Evolutionary conservation across 2,797 vertebrate genomes (phyloP), one percentile per base, ranked within the genome.

Genomic region (Emys orbicularis): DNA sequence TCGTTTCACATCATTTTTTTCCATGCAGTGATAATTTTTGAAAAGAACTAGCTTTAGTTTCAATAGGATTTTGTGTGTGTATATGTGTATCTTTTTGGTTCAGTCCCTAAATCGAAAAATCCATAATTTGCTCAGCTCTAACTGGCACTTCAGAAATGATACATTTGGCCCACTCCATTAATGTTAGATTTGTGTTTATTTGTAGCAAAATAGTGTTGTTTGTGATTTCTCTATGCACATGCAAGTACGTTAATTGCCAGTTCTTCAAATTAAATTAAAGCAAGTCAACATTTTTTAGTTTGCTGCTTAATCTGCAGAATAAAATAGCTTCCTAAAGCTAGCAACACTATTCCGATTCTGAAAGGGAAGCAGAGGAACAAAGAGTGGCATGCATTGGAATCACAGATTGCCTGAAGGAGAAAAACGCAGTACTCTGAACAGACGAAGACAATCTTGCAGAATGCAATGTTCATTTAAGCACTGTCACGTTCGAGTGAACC

Each of bases 191-290:
- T 87, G 81, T 88, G 8, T 4, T 74, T 80, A 27, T 74, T 12
- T 29, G 37, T 54, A 65, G 65, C 57, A 84, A 85, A 85, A 81
- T 44, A 2, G 2, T n/a, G 11, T 41, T 11, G 25, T 34, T n/a
- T 61, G 4, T 81, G 88, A 68, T 68, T 92, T 47, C 23, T 27
- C 65, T 34, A 16, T 5, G 0, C 31, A 21, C 92, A 82, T 88
- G 2, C 76, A 92, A 56, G 18, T 84, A 72, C 0, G 0, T 10
- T 50, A 77, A 65, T 9, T 8, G 0, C 76, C 84, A 37, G 25
- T 52, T 74, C 81, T 90, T 41, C 19, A 90, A 86, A 94, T 84
- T 81, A 95, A 94, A 89, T 83, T 49, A 86, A 57, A 96, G 9
- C 0, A 4, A 92, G 19, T 59, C 76, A 65, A 34, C 11, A 6